These are phyloP conservation scores for Pyxicephalus adspersus DNA, from an alignment of 2,113 vertebrate species.

Conservation along the genomic window DNA sequence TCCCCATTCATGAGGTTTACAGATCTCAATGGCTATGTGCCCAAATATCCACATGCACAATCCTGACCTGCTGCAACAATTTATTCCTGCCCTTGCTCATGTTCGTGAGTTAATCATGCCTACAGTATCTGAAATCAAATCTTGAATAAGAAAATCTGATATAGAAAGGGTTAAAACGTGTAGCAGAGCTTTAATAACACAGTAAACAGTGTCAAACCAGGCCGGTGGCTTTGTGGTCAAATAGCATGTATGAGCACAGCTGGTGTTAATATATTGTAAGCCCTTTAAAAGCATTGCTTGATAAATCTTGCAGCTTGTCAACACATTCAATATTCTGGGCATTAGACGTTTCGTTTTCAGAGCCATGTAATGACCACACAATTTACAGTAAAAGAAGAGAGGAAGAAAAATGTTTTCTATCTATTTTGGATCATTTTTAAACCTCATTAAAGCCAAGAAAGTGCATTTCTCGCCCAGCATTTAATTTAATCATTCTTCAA, in stretches of 20 bases:
- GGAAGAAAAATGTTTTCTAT: conserved; percentile 54
- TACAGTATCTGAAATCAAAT: not conserved
- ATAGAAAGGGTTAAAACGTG: conserved; percentile 17
- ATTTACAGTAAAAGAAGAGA: conserved; percentile 48
- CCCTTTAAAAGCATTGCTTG: conserved; percentile 47
- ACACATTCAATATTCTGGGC: conserved; percentile 43
- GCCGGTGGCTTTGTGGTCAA: conserved; percentile 32
- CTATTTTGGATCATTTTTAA: conserved; percentile 54
- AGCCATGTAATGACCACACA: conserved; percentile 41
- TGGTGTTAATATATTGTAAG: conserved; percentile 43
- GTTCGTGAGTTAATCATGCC: too few relatives aligned
- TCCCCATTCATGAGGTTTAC: too few relatives aligned
- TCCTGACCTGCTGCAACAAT: too few relatives aligned
- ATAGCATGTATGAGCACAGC: conserved; percentile 27
- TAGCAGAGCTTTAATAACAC: conserved; percentile 10
- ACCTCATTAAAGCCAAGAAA: conserved; percentile 47
- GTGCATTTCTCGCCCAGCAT: conserved; percentile 45
- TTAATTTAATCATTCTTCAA: conserved; percentile 55
- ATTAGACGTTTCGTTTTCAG: conserved; percentile 40
- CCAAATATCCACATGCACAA: too few relatives aligned
- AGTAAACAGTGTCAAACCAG: conserved; percentile 33
- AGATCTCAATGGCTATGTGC: too few relatives aligned
- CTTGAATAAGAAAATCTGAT: too few relatives aligned
- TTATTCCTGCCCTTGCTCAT: too few relatives aligned
- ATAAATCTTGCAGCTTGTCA: conserved; percentile 48